Conservation (phyloP, 2,113 vertebrate species). For the Microcebus griseorufus region DNA sequence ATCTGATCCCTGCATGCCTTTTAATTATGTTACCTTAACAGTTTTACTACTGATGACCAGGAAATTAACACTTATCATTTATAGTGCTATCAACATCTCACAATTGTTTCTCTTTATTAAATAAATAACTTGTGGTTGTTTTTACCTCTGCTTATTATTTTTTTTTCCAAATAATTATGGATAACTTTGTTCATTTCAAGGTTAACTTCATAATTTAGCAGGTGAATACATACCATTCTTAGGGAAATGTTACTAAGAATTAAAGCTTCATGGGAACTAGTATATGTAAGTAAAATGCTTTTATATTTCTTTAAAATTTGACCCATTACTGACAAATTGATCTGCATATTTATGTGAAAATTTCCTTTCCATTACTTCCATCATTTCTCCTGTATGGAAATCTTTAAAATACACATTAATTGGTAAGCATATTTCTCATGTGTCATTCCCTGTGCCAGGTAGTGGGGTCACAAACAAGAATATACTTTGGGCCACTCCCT, state of each 20-base stretch:
- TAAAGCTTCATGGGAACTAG: neutral
- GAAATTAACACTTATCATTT: constrained; percentile 44
- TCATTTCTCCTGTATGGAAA: neutral
- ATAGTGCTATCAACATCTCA: neutral
- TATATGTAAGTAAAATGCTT: neutral
- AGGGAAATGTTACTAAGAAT: neutral
- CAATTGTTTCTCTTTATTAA: constrained; percentile 33
- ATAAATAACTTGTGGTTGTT: constrained; percentile 13
- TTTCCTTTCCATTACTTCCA: neutral
- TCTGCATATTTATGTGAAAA: neutral
- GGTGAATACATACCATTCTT: neutral
- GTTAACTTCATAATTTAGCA: constrained; percentile 32
- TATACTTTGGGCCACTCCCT: accelerated
- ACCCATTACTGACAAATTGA: neutral
- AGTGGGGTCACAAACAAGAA: neutral
- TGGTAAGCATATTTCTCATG: neutral
- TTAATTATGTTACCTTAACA: constrained; percentile 63
- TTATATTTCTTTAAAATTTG: neutral
- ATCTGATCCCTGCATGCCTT: constrained; percentile 35
- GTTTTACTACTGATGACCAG: constrained; percentile 50
- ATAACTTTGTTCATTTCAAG: constrained; percentile 47
- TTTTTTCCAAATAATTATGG: constrained; percentile 16
- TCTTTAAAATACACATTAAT: neutral
- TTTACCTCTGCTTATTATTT: neutral
- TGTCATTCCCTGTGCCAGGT: neutral